These are phyloP conservation scores for Selenia dentaria DNA, from an alignment of 2,888 invertebrate genomes.

Conservation along the genomic window DNA sequence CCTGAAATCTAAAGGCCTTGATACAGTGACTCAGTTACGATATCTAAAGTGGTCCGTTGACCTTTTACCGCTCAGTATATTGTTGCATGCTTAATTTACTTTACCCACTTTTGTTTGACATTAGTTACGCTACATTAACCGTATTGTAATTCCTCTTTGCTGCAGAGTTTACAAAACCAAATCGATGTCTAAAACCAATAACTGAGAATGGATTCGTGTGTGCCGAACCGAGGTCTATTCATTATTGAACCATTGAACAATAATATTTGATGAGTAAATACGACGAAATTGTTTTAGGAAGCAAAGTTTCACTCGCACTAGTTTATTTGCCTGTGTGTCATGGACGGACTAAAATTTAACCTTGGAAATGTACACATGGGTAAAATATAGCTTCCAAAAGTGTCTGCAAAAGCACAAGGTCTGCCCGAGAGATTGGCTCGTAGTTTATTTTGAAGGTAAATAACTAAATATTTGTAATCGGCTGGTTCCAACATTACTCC, in stretches of 20 bases:
- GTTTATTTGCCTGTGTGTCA: constrained; percentile 22
- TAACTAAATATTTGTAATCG: constrained; percentile 29
- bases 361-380: constrained; percentile 25
- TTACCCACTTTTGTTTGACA: constrained; percentile 39
- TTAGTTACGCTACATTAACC: constrained; percentile 27
- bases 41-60: constrained; percentile 75
- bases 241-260: constrained; percentile 18
- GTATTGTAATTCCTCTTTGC: constrained; percentile 13
- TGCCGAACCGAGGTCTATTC: constrained; percentile 21
- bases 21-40: constrained; percentile 80
- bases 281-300: constrained; percentile 24
- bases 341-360: constrained; percentile 26
- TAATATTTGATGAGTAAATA: constrained; percentile 27
- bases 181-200: constrained; percentile 17
- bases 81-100: constrained; percentile 56
- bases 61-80: constrained; percentile 70
- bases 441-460: constrained; percentile 21
- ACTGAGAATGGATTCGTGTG: constrained; percentile 9
- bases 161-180: constrained; percentile 17
- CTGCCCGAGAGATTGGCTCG: constrained; percentile 21
- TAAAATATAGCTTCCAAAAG: constrained; percentile 18
- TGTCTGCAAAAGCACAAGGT: constrained; percentile 26
- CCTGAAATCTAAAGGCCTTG: constrained; percentile 76
- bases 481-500: constrained; percentile 29
- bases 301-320: constrained; percentile 22